These are phyloP conservation scores for Selene dorsalis DNA, from an alignment of 2,797 vertebrate genomes.

Conservation along the genomic window DNA sequence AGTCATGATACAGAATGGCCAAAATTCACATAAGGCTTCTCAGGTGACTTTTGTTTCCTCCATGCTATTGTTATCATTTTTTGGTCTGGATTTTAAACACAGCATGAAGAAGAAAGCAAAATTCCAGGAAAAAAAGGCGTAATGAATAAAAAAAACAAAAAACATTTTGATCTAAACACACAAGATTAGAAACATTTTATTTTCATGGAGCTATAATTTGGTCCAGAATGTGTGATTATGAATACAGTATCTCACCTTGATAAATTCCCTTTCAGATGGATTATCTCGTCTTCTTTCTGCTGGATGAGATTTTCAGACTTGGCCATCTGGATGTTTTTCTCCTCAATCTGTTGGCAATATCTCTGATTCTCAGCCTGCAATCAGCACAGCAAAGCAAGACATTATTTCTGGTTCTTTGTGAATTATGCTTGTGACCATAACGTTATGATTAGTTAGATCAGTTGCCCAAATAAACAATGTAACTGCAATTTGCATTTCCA, in stretches of 20 bases:
- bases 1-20: no score
- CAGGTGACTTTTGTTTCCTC: not conserved
- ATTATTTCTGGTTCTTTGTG: conserved; percentile 65
- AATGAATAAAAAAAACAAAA: conserved; percentile 29
- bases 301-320: conserved; percentile 83
- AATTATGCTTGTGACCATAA: conserved; percentile 60
- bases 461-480: conserved; percentile 39
- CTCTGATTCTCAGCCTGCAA: conserved; percentile 84
- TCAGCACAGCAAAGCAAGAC: conserved; percentile 63
- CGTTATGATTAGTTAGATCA: conserved; percentile 58
- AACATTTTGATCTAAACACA: conserved; percentile 40
- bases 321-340: conserved; percentile 82
- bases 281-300: conserved; percentile 87
- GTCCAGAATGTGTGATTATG: conserved; percentile 68
- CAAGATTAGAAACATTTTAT: conserved; percentile 45
- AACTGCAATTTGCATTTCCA: conserved; percentile 26
- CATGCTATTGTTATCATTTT: not conserved
- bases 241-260: conserved; percentile 85
- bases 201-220: conserved; percentile 60
- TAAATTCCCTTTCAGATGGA: conserved; percentile 83
- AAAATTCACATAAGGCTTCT: no score
- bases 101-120: not conserved
- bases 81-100: not conserved
- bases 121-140: conserved; percentile 4
- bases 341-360: conserved; percentile 84